These are phyloP conservation scores for Pteropus rufus DNA, from an alignment of 2,797 vertebrate genomes.

Conservation along the genomic window DNA sequence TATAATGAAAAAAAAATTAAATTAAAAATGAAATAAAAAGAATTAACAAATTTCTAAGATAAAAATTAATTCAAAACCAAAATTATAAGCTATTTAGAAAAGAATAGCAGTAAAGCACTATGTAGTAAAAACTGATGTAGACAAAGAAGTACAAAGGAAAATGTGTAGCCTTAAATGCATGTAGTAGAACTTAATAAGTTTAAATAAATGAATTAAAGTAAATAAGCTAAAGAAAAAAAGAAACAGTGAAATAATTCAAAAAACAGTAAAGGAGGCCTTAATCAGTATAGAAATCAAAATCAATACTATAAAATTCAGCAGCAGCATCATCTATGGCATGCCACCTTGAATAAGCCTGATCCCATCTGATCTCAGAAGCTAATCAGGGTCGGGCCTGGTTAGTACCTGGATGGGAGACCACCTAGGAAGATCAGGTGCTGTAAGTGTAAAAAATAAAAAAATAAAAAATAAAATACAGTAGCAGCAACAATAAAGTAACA, in stretches of 20 bases:
- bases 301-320: neutral
- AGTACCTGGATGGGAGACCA: too few species aligned
- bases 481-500: neutral
- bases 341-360: too few species aligned
- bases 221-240: neutral
- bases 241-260: neutral
- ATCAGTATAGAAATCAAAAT: neutral
- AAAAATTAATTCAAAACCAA: neutral
- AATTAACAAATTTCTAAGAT: neutral
- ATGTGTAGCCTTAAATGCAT: neutral
- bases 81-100: neutral
- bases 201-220: neutral
- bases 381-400: too few species aligned
- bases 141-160: neutral
- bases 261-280: neutral
- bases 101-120: neutral
- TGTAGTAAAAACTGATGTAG: neutral
- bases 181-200: neutral
- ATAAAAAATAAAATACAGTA: neutral
- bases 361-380: too few species aligned
- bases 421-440: too few species aligned
- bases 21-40: neutral
- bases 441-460: too few species aligned
- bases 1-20: neutral
- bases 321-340: neutral